phyloP scores from a whole-genome alignment of 2,113 vertebrate genomes.

The Ceyx melanurus region DNA sequence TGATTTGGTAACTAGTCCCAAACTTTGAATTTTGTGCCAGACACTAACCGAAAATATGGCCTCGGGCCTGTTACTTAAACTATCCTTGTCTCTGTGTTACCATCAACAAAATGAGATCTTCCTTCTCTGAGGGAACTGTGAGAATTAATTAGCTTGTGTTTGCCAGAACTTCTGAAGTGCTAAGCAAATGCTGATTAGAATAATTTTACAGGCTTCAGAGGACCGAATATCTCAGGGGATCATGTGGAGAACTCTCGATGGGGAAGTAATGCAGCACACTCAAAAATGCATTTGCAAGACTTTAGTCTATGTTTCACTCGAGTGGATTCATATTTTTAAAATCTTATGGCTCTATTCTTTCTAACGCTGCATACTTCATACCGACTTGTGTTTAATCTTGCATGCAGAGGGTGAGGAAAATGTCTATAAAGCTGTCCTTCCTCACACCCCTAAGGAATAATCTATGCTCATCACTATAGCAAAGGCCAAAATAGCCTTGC shows the following conservation, averaged over 20 bases:
- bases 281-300: slow-evolving; percentile 67
- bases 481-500: slow-evolving; percentile 30
- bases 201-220: slow-evolving; percentile 71
- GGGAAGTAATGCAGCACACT: slow-evolving; percentile 66
- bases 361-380: slow-evolving; percentile 51
- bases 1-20: not conserved
- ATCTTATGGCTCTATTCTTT: slow-evolving; percentile 60
- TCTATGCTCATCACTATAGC: not conserved
- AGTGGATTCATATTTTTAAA: slow-evolving; percentile 64
- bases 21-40: not conserved
- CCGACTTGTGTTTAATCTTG: slow-evolving; percentile 62
- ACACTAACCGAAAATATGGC: not conserved
- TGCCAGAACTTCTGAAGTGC: slow-evolving; percentile 64
- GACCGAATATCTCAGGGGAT: slow-evolving; percentile 58
- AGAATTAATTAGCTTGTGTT: slow-evolving; percentile 66
- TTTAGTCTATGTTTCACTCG: slow-evolving; percentile 64
- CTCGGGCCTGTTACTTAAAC: not conserved
- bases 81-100: not conserved
- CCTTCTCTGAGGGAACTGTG: slow-evolving; percentile 45
- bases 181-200: slow-evolving; percentile 68
- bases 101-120: slow-evolving; percentile 49
- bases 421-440: slow-evolving; percentile 48
- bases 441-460: slow-evolving; percentile 42
- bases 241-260: slow-evolving; percentile 66
- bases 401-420: slow-evolving; percentile 46